These are phyloP conservation scores for Euborellia annulipes DNA, from an alignment of 1,140 invertebrate genomes.

Conservation along the genomic window DNA sequence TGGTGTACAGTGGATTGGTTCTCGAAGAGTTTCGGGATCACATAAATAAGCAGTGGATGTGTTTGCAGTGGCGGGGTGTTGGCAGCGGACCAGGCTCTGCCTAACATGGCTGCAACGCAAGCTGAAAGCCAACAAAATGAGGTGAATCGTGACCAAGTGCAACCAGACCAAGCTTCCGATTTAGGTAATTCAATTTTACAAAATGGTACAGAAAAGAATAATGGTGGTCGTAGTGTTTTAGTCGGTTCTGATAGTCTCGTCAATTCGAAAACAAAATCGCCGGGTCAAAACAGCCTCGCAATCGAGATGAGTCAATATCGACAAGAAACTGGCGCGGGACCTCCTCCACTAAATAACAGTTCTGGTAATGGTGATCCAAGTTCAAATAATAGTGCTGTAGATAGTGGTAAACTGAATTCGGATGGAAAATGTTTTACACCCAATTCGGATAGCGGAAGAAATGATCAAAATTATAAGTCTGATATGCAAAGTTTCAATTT, in stretches of 20 bases:
- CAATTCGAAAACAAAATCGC: slow-evolving; percentile 18
- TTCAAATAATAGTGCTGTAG: slow-evolving; percentile 25
- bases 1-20: slow-evolving; percentile 22
- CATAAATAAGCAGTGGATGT: slow-evolving; percentile 21
- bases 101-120: slow-evolving; percentile 44
- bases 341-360: slow-evolving; percentile 26
- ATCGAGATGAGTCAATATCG: slow-evolving; percentile 36
- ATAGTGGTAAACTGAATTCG: slow-evolving; percentile 22
- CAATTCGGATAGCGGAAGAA: slow-evolving; percentile 23
- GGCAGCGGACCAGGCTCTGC: slow-evolving; percentile 25
- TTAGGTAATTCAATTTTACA: slow-evolving; percentile 39
- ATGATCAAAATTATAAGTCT: slow-evolving; percentile 18
- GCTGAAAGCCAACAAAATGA: slow-evolving; percentile 40
- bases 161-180: slow-evolving; percentile 39
- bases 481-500: slow-evolving; percentile 18
- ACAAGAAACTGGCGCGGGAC: slow-evolving; percentile 30
- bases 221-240: slow-evolving; percentile 22
- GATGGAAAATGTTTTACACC: slow-evolving; percentile 25
- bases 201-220: slow-evolving; percentile 34
- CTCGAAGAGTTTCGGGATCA: slow-evolving; percentile 21
- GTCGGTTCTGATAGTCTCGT: slow-evolving; percentile 23
- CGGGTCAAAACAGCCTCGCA: slow-evolving; percentile 12
- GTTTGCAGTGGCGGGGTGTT: slow-evolving; percentile 23
- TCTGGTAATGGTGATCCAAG: slow-evolving; percentile 19
- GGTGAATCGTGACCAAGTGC: slow-evolving; percentile 34